These are phyloP conservation scores for Smutsia gigantea DNA, from an alignment of 2,797 vertebrate species.

Conservation along the genomic window DNA sequence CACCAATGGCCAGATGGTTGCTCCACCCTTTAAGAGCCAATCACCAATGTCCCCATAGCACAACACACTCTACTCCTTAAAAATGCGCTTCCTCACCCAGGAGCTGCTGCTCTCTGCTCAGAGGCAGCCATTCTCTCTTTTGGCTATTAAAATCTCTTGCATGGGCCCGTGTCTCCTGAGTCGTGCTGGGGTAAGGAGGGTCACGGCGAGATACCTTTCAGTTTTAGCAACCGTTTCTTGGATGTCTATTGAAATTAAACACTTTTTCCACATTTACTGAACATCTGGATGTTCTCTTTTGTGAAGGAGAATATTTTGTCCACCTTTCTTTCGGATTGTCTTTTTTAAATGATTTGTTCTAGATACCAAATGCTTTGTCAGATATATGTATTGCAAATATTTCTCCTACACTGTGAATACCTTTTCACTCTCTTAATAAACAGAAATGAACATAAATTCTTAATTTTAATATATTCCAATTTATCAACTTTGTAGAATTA, in stretches of 20 bases:
- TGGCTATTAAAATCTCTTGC: too few relatives aligned
- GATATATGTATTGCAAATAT: background rate
- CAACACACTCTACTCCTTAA: too few relatives aligned
- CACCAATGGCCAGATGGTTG: too few relatives aligned
- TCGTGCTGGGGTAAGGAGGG: too few relatives aligned
- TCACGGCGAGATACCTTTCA: too few relatives aligned
- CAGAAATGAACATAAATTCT: background rate
- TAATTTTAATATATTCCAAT: background rate
- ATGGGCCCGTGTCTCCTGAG: too few relatives aligned
- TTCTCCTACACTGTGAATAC: background rate
- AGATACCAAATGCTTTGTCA: background rate
- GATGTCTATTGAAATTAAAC: background rate
- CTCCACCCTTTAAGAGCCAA: too few relatives aligned
- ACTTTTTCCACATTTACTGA: background rate
- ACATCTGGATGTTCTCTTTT: background rate
- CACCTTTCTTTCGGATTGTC: background rate
- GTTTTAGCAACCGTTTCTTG: background rate
- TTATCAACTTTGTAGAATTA: background rate
- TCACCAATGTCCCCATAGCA: too few relatives aligned
- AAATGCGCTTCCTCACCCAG: too few relatives aligned
- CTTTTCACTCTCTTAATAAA: conserved; percentile 19
- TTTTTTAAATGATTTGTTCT: conserved; percentile 15
- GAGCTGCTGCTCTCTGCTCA: too few relatives aligned
- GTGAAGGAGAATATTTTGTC: background rate
- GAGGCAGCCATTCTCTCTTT: too few relatives aligned